Evolutionary conservation across 30 jellyfish, hydroid and myxozoan genomes (phyloP), one percentile per base, ranked within the genome.

Genomic region (Cassiopea andromeda): DNA sequence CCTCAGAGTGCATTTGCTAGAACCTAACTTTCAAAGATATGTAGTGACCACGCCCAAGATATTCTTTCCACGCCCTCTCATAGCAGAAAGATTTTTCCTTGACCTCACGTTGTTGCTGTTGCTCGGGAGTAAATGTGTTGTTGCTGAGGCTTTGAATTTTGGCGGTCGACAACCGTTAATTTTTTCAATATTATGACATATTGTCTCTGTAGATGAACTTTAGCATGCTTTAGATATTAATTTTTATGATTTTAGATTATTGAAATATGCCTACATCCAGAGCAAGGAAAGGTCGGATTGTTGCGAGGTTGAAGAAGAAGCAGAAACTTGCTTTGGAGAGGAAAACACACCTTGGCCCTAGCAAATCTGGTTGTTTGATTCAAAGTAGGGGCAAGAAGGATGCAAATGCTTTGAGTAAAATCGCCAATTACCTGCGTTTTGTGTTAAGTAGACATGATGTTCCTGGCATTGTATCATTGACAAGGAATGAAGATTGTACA

Each of bases 181-280:
- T n/a, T n/a, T n/a, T n/a, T n/a, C n/a, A n/a, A n/a, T n/a, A n/a
- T n/a, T n/a, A n/a, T n/a, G n/a, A n/a, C n/a, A n/a, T n/a, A n/a
- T n/a, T n/a, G n/a, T n/a, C n/a, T n/a, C n/a, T n/a, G n/a, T n/a
- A n/a, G n/a, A n/a, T n/a, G n/a, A n/a, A n/a, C n/a, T n/a, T n/a
- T n/a, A n/a, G n/a, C n/a, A n/a, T n/a, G n/a, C n/a, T n/a, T n/a
- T n/a, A n/a, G n/a, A n/a, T n/a, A n/a, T n/a, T n/a, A n/a, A n/a
- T n/a, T 5, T 50, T 50, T 50, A 50, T 50, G 64, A 9, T 50
- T 5, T 50, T 9, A 50, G 5, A 50, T 9, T 50, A 50, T 2
- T 50, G 5, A 9, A 38, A 18, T 7, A 86, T 86, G 93, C 93
- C 93, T 64, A 86, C 93, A 7, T 86, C 93, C 7, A 86, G 69